Percentiles rank a stretch among this genome's conserved stretches.
phyloP scores from a whole-genome alignment of 2,888 invertebrate species.

The Acronicta alni region DNA sequence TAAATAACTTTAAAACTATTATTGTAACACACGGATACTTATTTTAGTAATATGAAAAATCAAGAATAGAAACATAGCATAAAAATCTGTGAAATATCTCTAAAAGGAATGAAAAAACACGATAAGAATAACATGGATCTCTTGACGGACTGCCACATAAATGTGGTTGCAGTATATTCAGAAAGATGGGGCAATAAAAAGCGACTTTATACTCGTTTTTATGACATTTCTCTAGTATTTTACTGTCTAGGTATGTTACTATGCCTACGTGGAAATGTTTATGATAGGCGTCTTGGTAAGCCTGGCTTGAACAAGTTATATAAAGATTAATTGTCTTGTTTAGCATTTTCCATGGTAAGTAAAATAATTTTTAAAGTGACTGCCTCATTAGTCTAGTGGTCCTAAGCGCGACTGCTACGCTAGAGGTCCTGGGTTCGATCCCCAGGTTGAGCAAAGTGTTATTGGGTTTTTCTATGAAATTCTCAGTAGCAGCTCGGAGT shows the following conservation, averaged over 20 bases:
- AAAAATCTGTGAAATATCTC: slow-evolving; percentile 20
- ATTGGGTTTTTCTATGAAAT: no score
- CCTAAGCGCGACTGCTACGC: no score
- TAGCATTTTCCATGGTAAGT: no score
- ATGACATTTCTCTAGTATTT: slow-evolving; percentile 50
- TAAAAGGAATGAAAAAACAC: slow-evolving; percentile 26
- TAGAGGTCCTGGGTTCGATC: no score
- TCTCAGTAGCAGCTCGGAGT: no score
- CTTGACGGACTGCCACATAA: slow-evolving; percentile 43
- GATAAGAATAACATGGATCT: slow-evolving; percentile 26
- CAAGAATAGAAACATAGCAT: neutral
- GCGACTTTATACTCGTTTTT: slow-evolving; percentile 52
- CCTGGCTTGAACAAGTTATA: neutral
- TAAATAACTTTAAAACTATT: no score
- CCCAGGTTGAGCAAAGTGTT: no score
- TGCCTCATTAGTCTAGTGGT: no score
- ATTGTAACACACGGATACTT: no score
- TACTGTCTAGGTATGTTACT: slow-evolving; percentile 35
- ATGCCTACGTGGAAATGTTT: slow-evolving; percentile 37
- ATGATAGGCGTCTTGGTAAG: slow-evolving; percentile 28
- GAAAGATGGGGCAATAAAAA: slow-evolving; percentile 53
- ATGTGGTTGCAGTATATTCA: slow-evolving; percentile 47
- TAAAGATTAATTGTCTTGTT: no score
- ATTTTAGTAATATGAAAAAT: no score
- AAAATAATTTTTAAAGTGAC: no score